Conservation (phyloP, 2,113 vertebrate genomes). For the Tricholaema leucomelas region DNA sequence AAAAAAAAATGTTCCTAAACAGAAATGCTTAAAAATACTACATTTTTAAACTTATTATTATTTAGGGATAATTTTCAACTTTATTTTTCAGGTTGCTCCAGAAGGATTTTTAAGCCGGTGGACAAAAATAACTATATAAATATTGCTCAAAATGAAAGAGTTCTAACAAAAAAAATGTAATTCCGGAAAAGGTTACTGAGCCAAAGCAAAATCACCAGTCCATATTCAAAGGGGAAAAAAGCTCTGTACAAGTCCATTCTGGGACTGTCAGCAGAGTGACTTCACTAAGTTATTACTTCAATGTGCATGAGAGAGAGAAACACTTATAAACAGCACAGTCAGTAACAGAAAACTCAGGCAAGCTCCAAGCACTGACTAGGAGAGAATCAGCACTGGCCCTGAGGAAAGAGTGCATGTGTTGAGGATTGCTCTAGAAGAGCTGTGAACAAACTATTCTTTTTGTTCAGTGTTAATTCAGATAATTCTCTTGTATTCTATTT, state of each 20-base stretch:
- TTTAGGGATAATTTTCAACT: background rate
- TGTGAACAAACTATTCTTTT: background rate
- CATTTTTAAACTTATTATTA: too few relatives aligned
- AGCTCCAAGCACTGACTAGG: background rate
- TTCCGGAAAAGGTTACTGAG: background rate
- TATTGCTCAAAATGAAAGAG: background rate
- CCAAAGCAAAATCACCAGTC: background rate
- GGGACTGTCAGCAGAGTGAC: background rate
- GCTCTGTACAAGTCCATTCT: background rate
- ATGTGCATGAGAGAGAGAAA: background rate
- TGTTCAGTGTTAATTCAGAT: background rate
- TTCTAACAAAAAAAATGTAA: background rate
- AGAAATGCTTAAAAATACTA: accelerated
- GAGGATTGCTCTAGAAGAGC: background rate
- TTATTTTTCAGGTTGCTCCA: background rate
- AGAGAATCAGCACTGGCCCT: background rate
- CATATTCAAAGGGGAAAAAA: background rate
- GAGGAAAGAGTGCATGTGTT: background rate
- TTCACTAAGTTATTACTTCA: background rate
- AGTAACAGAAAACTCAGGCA: background rate
- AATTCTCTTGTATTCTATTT: background rate
- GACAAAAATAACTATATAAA: background rate
- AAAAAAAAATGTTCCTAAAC: background rate
- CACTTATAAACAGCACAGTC: background rate
- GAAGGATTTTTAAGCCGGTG: background rate